Percentiles rank a stretch among this genome's conserved stretches.
Evolutionary conservation across 2,888 invertebrate genomes (phyloP).

Genomic region (Coleophora deauratella): DNA sequence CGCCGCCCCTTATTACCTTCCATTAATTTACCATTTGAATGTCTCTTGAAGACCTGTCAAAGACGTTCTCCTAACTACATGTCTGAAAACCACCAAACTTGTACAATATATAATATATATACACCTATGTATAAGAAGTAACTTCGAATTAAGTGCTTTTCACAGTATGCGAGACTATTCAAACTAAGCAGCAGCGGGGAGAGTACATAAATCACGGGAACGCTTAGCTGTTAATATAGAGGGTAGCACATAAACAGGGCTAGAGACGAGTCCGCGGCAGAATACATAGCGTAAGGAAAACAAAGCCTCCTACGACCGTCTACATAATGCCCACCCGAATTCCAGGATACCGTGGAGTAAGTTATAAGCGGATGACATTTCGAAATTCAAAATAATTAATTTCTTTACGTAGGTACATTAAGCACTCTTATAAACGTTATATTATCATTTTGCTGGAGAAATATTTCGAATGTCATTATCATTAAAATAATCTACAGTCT

Average conservation of each 20-base stretch:
- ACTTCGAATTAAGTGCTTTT: constrained; percentile 1
- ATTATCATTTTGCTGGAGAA: too few species aligned
- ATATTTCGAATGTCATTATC: too few species aligned
- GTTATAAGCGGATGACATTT: constrained; percentile 13
- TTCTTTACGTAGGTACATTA: too few species aligned
- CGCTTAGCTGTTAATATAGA: background rate
- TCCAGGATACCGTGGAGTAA: constrained; percentile 46
- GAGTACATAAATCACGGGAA: background rate
- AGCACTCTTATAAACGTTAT: too few species aligned
- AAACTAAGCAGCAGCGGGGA: background rate
- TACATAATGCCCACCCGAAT: constrained; percentile 66
- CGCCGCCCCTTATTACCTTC: too few species aligned
- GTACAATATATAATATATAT: too few species aligned
- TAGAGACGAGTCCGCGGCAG: constrained; percentile 44
- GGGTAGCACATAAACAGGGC: constrained; percentile 17
- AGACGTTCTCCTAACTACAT: too few species aligned
- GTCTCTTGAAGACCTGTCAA: too few species aligned
- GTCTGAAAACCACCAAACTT: too few species aligned
- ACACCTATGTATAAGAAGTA: background rate
- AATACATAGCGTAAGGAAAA: constrained; percentile 61
- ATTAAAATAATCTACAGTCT: too few species aligned
- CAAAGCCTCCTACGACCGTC: constrained; percentile 41
- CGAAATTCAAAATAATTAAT: too few species aligned
- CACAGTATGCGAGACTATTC: background rate
- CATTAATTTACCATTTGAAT: too few species aligned